Evolutionary conservation across 2,888 invertebrate species (phyloP).

Genomic region (Phania funesta): DNA sequence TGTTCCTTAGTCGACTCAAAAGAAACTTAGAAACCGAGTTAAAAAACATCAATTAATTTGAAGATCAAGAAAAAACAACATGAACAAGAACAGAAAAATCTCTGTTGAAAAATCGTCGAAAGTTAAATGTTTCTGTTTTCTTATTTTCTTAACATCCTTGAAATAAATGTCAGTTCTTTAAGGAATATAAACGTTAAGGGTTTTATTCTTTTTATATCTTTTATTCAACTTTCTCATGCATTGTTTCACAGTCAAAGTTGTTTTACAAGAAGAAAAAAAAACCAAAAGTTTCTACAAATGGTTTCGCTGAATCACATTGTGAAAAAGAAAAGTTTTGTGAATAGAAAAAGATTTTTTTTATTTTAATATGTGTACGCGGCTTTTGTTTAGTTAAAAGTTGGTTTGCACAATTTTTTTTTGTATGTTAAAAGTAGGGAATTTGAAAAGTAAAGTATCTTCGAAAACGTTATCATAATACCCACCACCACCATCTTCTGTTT

Average conservation of each 20-base stretch:
- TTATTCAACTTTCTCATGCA: constrained; percentile 34
- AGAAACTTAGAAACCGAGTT: neutral
- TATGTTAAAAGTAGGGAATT: constrained; percentile 14
- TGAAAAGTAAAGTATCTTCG: neutral
- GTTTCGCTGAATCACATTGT: constrained; percentile 36
- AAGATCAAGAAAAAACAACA: constrained; percentile 32
- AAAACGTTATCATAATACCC: neutral
- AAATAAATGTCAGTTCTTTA: constrained; percentile 55
- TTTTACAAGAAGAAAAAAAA: constrained; percentile 30
- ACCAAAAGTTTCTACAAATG: constrained; percentile 39
- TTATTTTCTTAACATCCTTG: constrained; percentile 48
- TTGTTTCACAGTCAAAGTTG: constrained; percentile 26
- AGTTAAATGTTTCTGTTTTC: constrained; percentile 50
- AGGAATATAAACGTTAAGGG: constrained; percentile 45
- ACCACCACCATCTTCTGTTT: constrained; percentile 2
- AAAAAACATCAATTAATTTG: constrained; percentile 44
- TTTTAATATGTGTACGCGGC: constrained; percentile 39
- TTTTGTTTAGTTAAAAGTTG: constrained; percentile 36
- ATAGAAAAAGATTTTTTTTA: constrained; percentile 13
- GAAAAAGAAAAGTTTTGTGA: constrained; percentile 22
- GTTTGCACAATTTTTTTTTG: constrained; percentile 33
- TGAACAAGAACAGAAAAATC: constrained; percentile 40
- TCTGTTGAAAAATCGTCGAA: constrained; percentile 55
- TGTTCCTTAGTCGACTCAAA: neutral
- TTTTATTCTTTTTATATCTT: constrained; percentile 7